These are phyloP conservation scores for Melanchra persicariae DNA, from an alignment of 2,888 invertebrate species.

Conservation along the genomic window DNA sequence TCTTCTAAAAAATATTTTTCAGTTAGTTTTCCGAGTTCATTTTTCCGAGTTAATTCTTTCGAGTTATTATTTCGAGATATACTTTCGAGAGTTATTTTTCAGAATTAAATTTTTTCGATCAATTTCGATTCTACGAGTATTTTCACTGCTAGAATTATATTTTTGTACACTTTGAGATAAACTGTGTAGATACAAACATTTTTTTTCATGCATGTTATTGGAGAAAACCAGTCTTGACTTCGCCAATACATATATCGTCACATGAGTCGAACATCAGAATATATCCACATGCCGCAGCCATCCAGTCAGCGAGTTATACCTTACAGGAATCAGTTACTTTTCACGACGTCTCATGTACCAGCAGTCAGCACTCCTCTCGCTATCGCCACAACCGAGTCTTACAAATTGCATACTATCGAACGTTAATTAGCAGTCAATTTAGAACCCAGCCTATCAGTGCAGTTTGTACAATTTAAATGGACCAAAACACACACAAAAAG, in stretches of 20 bases:
- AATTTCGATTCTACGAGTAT: too few species aligned
- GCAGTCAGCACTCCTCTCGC: background rate
- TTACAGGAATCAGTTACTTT: background rate
- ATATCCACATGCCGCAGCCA: background rate
- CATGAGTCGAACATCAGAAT: background rate
- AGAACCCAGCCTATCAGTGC: conserved; percentile 7
- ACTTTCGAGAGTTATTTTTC: too few species aligned
- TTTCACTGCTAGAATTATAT: too few species aligned
- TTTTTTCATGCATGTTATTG: background rate
- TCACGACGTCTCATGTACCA: background rate
- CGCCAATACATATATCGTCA: background rate
- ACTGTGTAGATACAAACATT: too few species aligned
- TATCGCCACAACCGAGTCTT: background rate
- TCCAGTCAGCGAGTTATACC: background rate
- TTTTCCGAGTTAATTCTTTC: too few species aligned
- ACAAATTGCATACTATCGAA: conserved; percentile 37
- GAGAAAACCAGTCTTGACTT: too few species aligned
- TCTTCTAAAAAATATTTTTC: too few species aligned
- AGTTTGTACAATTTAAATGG: conserved; percentile 12
- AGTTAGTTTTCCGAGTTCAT: too few species aligned
- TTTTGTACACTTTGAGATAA: too few species aligned
- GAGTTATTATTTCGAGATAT: too few species aligned
- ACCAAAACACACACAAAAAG: conserved; percentile 31
- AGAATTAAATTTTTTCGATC: too few species aligned
- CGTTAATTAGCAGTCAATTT: conserved; percentile 31